Evolutionary conservation across 1,140 invertebrate species (phyloP), one percentile per base, ranked within the genome.

Genomic region (Solenopsis fugax): DNA sequence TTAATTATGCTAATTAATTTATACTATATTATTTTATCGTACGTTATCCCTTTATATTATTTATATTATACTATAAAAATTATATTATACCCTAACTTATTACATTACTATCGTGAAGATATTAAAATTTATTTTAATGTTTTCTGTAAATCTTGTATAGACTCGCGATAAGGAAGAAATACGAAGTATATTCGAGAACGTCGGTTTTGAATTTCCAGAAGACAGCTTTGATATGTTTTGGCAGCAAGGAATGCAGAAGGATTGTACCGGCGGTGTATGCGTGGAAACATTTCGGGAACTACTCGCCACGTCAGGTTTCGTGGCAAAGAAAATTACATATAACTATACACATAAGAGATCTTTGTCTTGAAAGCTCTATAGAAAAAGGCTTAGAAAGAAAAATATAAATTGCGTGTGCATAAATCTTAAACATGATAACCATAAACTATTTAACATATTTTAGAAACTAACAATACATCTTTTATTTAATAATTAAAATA

Each of bases 241-340:
- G 89, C 24, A 87, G 24, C 9, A 90, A 80, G 80, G 37, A 56
- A 10, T 52, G 29, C 7, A 48, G 34, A 85, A 73, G 16, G 37
- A 72, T 29, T 21, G 73, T 24, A 58, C 54, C 4, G 41, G n/a
- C 0, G 29, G 50, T n/a, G 45, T 87, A 9, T 87, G 65, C 5
- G n/a, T 90, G 16, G 54, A 90, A 85, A 87, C 60, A 21, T 90
- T 90, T 71, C 34, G 3, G n/a, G 18, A 60, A 13, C 21, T 90
- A 7, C 64, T 87, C 29, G 85, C 69, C 18, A 9, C 45, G 29
- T 58, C 37, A 56, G 16, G 62, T 67, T n/a, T 34, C 29, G 10
- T 29, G 12, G 50, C 48, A 18, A 60, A 73, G 34, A 34, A 88
- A 10, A 65, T 54, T 56, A 69, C 9, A 18, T 60, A 58, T 62